Conservation (phyloP, 2,113 vertebrate species). For the Leptocoma aspasia region DNA sequence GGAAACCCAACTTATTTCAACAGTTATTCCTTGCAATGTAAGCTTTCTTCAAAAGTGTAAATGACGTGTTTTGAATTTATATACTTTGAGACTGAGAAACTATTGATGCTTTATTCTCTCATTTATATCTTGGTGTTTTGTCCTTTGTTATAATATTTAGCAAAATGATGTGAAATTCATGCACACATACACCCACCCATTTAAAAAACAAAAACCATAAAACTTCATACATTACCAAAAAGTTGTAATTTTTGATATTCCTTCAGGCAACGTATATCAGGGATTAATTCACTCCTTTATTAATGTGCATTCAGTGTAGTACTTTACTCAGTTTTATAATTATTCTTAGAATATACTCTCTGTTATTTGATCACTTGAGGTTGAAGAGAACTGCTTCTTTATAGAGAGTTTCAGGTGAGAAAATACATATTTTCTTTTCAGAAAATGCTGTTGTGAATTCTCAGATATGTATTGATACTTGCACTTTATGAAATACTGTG, state of each 20-base stretch:
- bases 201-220: not conserved
- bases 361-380: not conserved
- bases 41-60: not conserved
- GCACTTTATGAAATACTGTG: not conserved
- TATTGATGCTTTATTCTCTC: not conserved
- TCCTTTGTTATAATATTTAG: not conserved
- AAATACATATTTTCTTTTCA: not conserved
- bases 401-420: not conserved
- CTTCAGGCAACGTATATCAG: not conserved
- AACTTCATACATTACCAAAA: not conserved
- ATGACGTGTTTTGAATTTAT: not conserved
- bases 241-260: not conserved
- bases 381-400: not conserved
- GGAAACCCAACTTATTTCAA: not conserved
- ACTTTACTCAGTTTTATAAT: not conserved
- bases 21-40: not conserved
- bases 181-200: fast-evolving
- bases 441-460: not conserved
- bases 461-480: not conserved
- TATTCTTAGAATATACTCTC: not conserved
- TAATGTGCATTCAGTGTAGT: not conserved
- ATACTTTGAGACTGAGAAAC: not conserved
- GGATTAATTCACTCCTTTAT: not conserved
- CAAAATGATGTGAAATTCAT: not conserved
- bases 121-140: not conserved